Conservation (phyloP, 2,113 vertebrate species). For the Triplophysa tibetana region DNA sequence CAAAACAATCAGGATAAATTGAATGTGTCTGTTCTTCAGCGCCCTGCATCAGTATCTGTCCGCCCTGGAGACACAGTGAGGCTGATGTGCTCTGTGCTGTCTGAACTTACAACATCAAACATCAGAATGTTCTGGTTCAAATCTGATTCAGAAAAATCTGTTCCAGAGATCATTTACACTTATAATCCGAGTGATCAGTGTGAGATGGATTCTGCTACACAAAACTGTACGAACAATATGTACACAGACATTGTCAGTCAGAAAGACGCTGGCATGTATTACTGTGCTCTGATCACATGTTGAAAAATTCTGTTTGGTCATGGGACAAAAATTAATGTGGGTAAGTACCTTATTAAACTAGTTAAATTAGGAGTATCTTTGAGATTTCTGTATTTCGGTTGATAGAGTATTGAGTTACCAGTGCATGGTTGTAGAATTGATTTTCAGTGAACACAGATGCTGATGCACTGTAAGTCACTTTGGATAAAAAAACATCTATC, state of each 20-base stretch:
- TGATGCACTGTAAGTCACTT: no score
- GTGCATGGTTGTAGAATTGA: no score
- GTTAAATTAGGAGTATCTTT: no score
- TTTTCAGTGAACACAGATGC: no score
- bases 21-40: background rate
- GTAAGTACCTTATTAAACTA: slow-evolving; percentile 19
- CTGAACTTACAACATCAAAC: slow-evolving; percentile 13
- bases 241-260: slow-evolving; percentile 43
- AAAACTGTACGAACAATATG: slow-evolving; percentile 55
- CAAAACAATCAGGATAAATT: slow-evolving; percentile 29
- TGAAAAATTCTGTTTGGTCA: slow-evolving; percentile 57
- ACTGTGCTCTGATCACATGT: slow-evolving; percentile 59
- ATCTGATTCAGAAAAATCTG: slow-evolving; percentile 15
- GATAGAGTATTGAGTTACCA: no score
- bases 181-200: background rate
- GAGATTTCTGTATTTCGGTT: no score
- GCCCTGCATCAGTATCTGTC: background rate
- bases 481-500: no score
- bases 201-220: background rate
- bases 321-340: slow-evolving; percentile 52
- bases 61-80: slow-evolving; percentile 10
- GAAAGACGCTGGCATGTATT: slow-evolving; percentile 58
- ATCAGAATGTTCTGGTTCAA: slow-evolving; percentile 47
- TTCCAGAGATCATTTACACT: slow-evolving; percentile 52
- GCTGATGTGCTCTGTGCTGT: slow-evolving; percentile 59